Evolutionary conservation across 2,888 invertebrate species (phyloP).

Genomic region (Metallyticus violacea): DNA sequence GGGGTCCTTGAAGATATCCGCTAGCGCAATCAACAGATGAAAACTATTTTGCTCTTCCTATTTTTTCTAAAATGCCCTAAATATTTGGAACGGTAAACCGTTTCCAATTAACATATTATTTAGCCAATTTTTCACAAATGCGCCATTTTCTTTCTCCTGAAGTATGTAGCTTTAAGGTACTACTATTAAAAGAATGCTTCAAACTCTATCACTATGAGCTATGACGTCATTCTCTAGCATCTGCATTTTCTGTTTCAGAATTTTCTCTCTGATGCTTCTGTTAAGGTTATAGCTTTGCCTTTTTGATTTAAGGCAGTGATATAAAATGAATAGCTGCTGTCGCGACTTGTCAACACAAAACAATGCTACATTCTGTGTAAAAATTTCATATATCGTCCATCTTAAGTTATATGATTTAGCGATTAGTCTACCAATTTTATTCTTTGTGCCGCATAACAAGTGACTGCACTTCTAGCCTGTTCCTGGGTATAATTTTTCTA

Average conservation of each 20-base stretch:
- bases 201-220: not conserved
- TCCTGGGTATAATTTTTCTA: not conserved
- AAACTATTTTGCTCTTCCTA: not conserved
- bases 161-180: not conserved
- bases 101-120: no score
- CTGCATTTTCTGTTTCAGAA: not conserved
- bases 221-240: not conserved
- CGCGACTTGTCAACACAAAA: not conserved
- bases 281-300: not conserved
- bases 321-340: not conserved
- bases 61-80: constrained; percentile 1
- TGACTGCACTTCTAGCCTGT: not conserved
- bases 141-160: no score
- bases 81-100: no score
- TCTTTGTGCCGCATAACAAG: no score
- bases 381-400: not conserved
- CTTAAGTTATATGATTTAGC: no score
- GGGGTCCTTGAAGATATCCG: no score
- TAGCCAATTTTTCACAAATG: not conserved
- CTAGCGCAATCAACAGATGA: not conserved
- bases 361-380: not conserved
- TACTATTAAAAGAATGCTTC: not conserved
- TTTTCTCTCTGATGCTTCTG: not conserved
- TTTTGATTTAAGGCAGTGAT: not conserved
- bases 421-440: no score